Evolutionary conservation across 2,113 vertebrate genomes (phyloP), one percentile per base, ranked within the genome.

Genomic region (Synchiropus splendidus): DNA sequence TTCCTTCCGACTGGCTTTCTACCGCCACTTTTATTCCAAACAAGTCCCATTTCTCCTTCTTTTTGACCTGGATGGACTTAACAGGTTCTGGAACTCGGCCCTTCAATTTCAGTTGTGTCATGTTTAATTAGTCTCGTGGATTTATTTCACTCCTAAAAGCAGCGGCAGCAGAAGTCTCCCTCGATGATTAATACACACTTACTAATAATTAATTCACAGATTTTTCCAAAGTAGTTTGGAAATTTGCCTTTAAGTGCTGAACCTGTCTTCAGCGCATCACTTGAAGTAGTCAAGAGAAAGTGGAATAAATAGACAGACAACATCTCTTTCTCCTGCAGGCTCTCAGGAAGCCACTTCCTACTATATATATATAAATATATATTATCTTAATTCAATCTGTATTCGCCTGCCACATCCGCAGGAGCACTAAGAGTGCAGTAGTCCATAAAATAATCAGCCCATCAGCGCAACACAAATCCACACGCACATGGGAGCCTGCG

Each of bases 341-440:
- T 71, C 65, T 54, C 65, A 58, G 52, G 64, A 61, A 37, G 8
- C 57, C 13, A 67, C 40, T 21, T 75, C 68, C 67, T 64, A 45
- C 65, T 67, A 64, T 79, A 72, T 27, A 27, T 27, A 27, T 27
- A 27, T 27, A 27, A 5, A 27, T 27, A 27, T 27, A 27, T 27
- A 27, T 79, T 72, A 85, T 87, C 82, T 83, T 85, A 81, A 85
- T 87, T 80, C 74, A 82, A 82, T 87, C 77, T 84, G 79, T 75
- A 80, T 81, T 78, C 72, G 63, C 54, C 64, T 74, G 58, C 70
- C 72, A 70, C 73, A 71, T 78, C 69, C 76, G 70, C 67, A 58
- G 67, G 64, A 70, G 63, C 72, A 74, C 77, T 70, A 71, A 77
- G 67, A 73, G 68, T 71, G 71, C 75, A 81, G 68, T 58, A 68